Evolutionary conservation across 2,888 invertebrate genomes (phyloP).

Genomic region (Phymatocera aterrima): DNA sequence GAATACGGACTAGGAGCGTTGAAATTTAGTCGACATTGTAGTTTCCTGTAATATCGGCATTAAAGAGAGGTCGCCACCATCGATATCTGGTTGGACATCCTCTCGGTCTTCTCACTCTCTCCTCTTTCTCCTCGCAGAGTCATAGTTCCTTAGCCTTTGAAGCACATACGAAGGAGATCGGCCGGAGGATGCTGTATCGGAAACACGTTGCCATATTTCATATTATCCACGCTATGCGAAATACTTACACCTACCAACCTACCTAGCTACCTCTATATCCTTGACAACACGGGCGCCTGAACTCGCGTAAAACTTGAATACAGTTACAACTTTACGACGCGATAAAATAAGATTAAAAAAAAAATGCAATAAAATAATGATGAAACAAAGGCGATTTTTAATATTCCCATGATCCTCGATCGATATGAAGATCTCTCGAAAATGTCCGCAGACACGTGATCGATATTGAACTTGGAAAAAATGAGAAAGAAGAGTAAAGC

Average conservation of each 20-base stretch:
- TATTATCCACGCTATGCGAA: background rate
- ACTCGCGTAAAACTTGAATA: background rate
- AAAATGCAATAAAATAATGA: no score
- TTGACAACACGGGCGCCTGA: background rate
- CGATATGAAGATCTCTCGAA: no score
- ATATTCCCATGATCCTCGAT: no score
- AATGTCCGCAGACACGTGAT: no score
- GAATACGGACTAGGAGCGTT: background rate
- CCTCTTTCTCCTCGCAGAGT: background rate
- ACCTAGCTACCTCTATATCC: background rate
- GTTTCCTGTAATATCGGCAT: background rate
- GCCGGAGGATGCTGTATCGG: background rate
- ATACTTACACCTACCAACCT: background rate
- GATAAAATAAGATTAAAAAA: no score
- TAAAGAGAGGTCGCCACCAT: background rate
- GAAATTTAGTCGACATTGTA: background rate
- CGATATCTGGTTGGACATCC: no score
- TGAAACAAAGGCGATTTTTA: no score
- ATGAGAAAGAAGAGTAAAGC: no score
- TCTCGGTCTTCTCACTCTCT: background rate
- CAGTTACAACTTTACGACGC: no score
- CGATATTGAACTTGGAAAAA: no score
- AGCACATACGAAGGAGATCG: background rate
- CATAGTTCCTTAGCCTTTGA: background rate
- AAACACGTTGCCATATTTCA: background rate